Evolutionary conservation across 2,888 invertebrate species (phyloP), one percentile per base, ranked within the genome.

Genomic region (Aspidapion aeneum): DNA sequence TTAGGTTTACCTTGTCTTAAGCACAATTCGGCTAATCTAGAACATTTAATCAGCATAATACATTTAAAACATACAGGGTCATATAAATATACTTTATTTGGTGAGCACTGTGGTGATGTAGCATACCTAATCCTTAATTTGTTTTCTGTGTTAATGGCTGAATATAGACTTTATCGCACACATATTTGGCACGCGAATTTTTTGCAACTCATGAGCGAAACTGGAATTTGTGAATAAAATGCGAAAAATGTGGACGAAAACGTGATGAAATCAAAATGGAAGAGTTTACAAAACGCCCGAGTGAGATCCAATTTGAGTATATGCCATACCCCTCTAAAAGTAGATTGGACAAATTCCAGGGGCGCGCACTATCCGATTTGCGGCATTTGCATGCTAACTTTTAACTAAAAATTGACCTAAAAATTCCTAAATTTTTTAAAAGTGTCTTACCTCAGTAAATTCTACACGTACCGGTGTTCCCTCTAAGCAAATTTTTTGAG

Each of bases 231-330:
- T 7, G 3, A 35, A n/a, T 3, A 12, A 35, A 35, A 35, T 12
- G 35, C 3, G 5, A 35, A 12, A 35, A 35, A 35, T 12, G 35
- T 35, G 58, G 56, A 65, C 49, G n/a, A 56, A 62, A 51, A 54
- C 55, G 63, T 55, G 59, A 68, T 64, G 85, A 86, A 86, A 88
- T 85, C 89, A 89, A 89, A 88, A 89, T 89, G 90, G 89, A 89
- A 87, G 88, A 67, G 87, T 86, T 86, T 86, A 85, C 86, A 85
- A n/a, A 35, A 86, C 83, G 84, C 84, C 84, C 82, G 82, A 81
- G 80, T 79, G 80, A 80, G 81, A 81, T 80, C 77, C 78, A 78
- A 77, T 76, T 78, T 74, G 75, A 75, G 80, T 80, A 81, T 80
- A 80, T 74, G 74, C 76, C 74, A 75, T 80, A 80, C 80, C 80